Percentiles rank a stretch among this genome's conserved stretches.
These are phyloP conservation scores for Cacoxenus indagator DNA, from an alignment of 2,888 invertebrate species.

Conservation along the genomic window DNA sequence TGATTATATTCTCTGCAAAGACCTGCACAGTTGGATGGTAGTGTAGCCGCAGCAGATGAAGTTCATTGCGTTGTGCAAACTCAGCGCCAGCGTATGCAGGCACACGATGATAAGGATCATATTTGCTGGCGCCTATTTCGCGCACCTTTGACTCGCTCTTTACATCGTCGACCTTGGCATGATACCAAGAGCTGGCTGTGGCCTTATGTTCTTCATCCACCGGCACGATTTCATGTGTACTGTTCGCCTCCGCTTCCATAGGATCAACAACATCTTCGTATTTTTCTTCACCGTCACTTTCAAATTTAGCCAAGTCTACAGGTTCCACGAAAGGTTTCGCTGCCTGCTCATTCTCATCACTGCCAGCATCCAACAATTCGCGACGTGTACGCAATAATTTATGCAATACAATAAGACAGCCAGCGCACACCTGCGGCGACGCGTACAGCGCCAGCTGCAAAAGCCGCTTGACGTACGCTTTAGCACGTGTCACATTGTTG, in stretches of 20 bases:
- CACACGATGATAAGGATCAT: conserved; percentile 83
- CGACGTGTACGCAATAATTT: conserved; percentile 77
- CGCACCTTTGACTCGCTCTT: conserved; percentile 45
- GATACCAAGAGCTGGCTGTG: conserved; percentile 65
- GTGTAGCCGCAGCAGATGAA: conserved; percentile 80
- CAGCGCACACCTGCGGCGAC: conserved; percentile 84
- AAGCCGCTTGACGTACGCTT: conserved; percentile 88
- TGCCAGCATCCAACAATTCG: conserved; percentile 57
- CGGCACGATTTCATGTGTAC: not conserved
- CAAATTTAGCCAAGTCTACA: conserved; percentile 64
- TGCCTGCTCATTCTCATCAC: conserved; percentile 15
- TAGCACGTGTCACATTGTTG: conserved; percentile 77
- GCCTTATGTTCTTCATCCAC: conserved; percentile 30
- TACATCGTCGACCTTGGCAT: conserved; percentile 48
- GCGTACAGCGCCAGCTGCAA: conserved; percentile 79
- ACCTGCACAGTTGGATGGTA: conserved; percentile 93
- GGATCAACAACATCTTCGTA: conserved; percentile 58
- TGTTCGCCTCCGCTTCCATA: conserved; percentile 23
- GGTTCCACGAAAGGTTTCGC: too few relatives aligned
- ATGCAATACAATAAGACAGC: conserved; percentile 77
- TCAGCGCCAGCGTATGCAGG: conserved; percentile 87
- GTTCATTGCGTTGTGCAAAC: conserved; percentile 80
- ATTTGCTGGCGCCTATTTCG: conserved; percentile 69
- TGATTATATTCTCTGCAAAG: conserved; percentile 85
- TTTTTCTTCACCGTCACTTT: conserved; percentile 66